These are phyloP conservation scores for Phylloscopus whistleri DNA, from an alignment of 2,113 vertebrate genomes.

Conservation along the genomic window DNA sequence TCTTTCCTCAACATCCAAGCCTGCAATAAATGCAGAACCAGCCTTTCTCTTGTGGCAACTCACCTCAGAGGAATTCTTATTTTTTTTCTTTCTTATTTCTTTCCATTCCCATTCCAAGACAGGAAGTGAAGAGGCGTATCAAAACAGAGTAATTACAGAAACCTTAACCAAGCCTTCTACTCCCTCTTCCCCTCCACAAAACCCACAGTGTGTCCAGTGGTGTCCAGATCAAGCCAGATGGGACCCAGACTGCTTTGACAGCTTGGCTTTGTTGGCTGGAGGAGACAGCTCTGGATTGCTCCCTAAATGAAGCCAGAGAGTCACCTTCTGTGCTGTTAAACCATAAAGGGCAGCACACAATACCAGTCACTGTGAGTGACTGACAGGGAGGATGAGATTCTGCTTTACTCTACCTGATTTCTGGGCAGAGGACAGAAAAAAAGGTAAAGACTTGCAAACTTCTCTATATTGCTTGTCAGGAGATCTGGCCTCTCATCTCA, in stretches of 20 bases:
- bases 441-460: not conserved
- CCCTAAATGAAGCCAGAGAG: not conserved
- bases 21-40: not conserved
- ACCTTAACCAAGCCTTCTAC: not conserved
- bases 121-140: not conserved
- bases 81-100: not conserved
- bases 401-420: not conserved
- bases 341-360: not conserved
- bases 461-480: not conserved
- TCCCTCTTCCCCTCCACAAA: not conserved
- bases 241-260: not conserved
- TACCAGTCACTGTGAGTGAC: rapidly evolving
- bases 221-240: not conserved
- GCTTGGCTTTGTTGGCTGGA: not conserved
- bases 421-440: not conserved
- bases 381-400: not conserved
- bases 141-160: slow-evolving; percentile 17
- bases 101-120: not conserved
- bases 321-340: not conserved
- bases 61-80: not conserved
- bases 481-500: not conserved
- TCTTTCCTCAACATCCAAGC: not conserved
- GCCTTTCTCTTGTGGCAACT: not conserved
- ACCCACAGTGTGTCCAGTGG: not conserved
- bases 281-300: not conserved